A percentile compares a stretch with the other conserved stretches of the same genome.
These are phyloP conservation scores for Drosophila fungiperda DNA, from an alignment of 2,888 invertebrate genomes.

Conservation along the genomic window DNA sequence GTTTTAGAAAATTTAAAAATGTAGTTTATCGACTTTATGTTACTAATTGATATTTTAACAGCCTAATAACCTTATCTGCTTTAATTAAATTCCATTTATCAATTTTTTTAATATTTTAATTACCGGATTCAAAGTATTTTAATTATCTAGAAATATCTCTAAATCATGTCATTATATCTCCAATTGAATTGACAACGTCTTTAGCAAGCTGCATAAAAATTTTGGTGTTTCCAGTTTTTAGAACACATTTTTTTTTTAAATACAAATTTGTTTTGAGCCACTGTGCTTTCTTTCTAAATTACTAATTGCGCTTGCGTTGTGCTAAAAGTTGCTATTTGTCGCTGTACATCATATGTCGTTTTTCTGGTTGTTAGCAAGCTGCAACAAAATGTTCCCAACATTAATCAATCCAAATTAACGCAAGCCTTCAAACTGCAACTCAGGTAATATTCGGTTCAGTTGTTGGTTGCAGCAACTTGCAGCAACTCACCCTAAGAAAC, in stretches of 20 bases:
- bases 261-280: not conserved
- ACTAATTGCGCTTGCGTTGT: slow-evolving; percentile 39
- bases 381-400: slow-evolving; percentile 21
- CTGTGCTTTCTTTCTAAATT: slow-evolving; percentile 16
- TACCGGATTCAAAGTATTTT: not conserved
- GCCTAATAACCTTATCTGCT: not conserved
- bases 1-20: not conserved
- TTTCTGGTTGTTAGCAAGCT: slow-evolving; percentile 7
- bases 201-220: not conserved
- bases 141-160: not conserved
- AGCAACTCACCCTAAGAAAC: not conserved
- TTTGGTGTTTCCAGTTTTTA: not conserved
- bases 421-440: slow-evolving; percentile 31
- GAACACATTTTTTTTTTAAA: not conserved
- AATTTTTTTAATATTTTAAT: too few relatives aligned
- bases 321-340: slow-evolving; percentile 30
- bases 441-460: slow-evolving; percentile 21
- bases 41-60: not conserved
- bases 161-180: too few relatives aligned
- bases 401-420: slow-evolving; percentile 51
- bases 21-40: not conserved
- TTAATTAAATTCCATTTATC: too few relatives aligned
- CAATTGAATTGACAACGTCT: not conserved
- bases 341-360: slow-evolving; percentile 24
- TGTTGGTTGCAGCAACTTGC: not conserved